These are phyloP conservation scores for Choristoneura fumiferana DNA, from an alignment of 1,140 invertebrate genomes.

Conservation along the genomic window DNA sequence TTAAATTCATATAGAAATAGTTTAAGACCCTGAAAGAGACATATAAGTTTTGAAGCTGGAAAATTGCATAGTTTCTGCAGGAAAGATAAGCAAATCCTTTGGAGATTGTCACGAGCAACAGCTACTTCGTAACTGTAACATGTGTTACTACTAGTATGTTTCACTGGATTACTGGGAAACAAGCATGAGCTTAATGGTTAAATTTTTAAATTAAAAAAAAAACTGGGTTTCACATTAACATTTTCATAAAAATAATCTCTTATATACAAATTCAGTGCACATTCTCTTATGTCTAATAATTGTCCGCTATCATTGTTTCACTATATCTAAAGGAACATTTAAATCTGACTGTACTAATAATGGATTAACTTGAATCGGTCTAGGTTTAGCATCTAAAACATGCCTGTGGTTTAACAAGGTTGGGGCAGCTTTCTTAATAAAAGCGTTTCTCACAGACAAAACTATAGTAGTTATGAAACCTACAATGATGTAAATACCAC, in stretches of 20 bases:
- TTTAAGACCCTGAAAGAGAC: too few relatives aligned
- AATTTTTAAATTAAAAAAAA: not conserved
- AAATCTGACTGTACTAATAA: constrained; percentile 50
- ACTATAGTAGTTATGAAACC: constrained; percentile 77
- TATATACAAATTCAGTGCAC: constrained; percentile 29
- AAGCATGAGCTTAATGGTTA: too few relatives aligned
- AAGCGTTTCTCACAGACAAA: constrained; percentile 40
- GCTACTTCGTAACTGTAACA: too few relatives aligned
- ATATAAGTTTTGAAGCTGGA: too few relatives aligned
- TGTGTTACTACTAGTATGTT: too few relatives aligned
- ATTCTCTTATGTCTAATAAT: constrained; percentile 27
- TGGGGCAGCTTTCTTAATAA: constrained; percentile 33
- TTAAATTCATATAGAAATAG: too few relatives aligned
- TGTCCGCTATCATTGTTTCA: constrained; percentile 54
- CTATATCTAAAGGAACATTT: constrained; percentile 54
- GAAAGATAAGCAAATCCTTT: too few relatives aligned
- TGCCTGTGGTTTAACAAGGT: constrained; percentile 27
- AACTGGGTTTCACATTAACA: constrained; percentile 9
- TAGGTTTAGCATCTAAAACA: constrained; percentile 22
- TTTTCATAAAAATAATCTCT: constrained; percentile 23
- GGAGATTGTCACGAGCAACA: too few relatives aligned
- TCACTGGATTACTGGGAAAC: too few relatives aligned
- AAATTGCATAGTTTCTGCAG: too few relatives aligned
- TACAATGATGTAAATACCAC: constrained; percentile 93
- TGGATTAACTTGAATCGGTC: constrained; percentile 37